Conservation (phyloP, 2,888 invertebrate genomes). For the Spisula subtruncata region DNA sequence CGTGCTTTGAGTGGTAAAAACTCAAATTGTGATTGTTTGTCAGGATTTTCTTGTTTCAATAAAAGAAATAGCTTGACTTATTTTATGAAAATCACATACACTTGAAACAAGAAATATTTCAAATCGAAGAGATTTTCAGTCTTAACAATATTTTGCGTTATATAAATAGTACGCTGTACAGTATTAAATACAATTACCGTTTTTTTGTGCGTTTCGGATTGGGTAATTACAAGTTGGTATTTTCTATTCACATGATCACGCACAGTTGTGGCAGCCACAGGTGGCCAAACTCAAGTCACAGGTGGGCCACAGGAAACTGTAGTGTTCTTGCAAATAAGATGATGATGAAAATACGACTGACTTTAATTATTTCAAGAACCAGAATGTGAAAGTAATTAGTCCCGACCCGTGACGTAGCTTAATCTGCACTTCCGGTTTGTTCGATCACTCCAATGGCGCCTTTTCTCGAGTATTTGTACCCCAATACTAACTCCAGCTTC, state of each 20-base stretch:
- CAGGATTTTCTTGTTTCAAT: slow-evolving; percentile 35
- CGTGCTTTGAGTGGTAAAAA: slow-evolving; percentile 50
- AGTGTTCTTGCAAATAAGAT: slow-evolving; percentile 16
- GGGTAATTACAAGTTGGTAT: slow-evolving; percentile 11
- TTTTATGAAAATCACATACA: slow-evolving; percentile 28
- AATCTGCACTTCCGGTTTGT: slow-evolving; percentile 1
- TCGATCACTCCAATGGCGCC: background rate
- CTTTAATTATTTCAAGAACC: slow-evolving; percentile 12
- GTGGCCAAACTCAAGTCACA: slow-evolving; percentile 18
- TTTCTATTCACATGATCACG: slow-evolving; percentile 39
- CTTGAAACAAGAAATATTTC: slow-evolving; percentile 33
- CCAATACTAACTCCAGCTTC: background rate
- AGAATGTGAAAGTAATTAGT: slow-evolving; percentile 1
- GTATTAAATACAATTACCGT: background rate
- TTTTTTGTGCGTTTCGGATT: background rate
- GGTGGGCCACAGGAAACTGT: slow-evolving; percentile 13
- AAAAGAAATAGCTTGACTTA: slow-evolving; percentile 30
- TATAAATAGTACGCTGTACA: too few relatives aligned
- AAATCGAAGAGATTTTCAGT: slow-evolving; percentile 10
- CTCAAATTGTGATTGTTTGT: slow-evolving; percentile 32
- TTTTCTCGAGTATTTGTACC: background rate
- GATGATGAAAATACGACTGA: background rate
- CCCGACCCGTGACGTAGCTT: background rate
- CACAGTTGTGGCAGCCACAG: background rate
- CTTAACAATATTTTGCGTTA: background rate